Evolutionary conservation across 2,797 vertebrate genomes (phyloP), one percentile per base, ranked within the genome.

Genomic region (Bradypodion ventrale): DNA sequence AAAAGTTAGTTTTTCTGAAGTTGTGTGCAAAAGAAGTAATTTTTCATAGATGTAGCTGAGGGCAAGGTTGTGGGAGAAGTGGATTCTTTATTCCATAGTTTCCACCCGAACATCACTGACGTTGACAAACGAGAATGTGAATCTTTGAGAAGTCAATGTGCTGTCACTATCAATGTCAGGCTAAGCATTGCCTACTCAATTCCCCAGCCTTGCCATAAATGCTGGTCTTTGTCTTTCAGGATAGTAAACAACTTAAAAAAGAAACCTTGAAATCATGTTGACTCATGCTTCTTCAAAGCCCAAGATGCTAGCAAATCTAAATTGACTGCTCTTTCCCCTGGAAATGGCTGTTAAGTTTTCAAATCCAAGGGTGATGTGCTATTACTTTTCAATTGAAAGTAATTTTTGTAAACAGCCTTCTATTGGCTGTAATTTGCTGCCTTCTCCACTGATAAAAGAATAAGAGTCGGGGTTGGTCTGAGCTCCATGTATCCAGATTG

Each of bases 201-300:
- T 88, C 60, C 85, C 8, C 59, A 84, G 19, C 23, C 10, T 37
- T 37, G 75, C 70, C 83, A 25, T 59, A 85, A 88, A 77, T 85
- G 1, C 27, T 89, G 76, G 65, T 80, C 73, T 82, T 74, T 84
- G 16, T 6, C 84, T 83, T 82, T 3, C 46, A 74, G 59, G 72
- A 81, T 35, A 75, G 75, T 78, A 90, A 91, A 85, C 49, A 25
- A 19, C 68, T 87, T 83, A 65, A 78, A 90, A 88, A 89, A 84
- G 7, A 87, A 87, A 74, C 52, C 49, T 75, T 89, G 40, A 85
- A 78, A 83, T 82, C 84, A 78, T 87, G 70, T 72, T 85, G 87
- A 85, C 44, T 27, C 44, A 75, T 9, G 15, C 69, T 60, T 29
- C 37, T 89, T 83, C 59, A 44, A 27, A 74, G 16, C 21, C 19